Base-by-base conservation (phyloP, 2,888 invertebrate species). In the Caenorhabditis sp. region DNA sequence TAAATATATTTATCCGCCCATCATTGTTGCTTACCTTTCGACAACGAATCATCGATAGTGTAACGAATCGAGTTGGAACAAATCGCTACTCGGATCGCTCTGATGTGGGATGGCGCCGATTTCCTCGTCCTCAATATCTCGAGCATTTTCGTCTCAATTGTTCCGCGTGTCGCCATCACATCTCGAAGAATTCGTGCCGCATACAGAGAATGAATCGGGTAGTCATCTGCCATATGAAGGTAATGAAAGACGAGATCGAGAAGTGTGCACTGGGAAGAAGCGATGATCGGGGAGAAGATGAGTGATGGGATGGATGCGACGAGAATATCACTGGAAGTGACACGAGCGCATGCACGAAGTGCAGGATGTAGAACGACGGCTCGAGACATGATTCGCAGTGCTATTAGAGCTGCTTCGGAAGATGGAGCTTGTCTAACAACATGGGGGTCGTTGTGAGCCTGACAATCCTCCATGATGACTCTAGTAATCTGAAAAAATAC, bases 121-220 rank as follows among this genome's bases (percentile, higher is more conserved):
- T 81, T 56, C 16, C 84, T 49, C 7, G 84, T 73, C 24, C 70
- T n/a, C 38, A 84, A 47, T 28, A 84, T 41, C 59, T 84, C 84
- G 12, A 84, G 63, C 84, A 84, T 80, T 51, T 76, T 66, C 12
- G 38, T 26, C 49, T 91, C 90, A 35, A 87, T 79, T 5, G 87
- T 82, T 28, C 88, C 86, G 8, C 84, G 77, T 8, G 86, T 83
- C 0, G 84, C 80, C 28, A 74, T 77, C 35, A 89, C 85, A 26
- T 90, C 89, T 7, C 89, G 81, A 26, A 90, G 58, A 31, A 91
- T 90, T 10, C 84, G 61, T 24, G 89, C 83, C 8, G 89, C 89
- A 74, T 85, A 88, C 47, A 88, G 85, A 4, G 87, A 81, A 59
- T 90, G 90, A 10, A 73, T 38, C 2, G 88, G 76, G 31, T 86